phyloP scores from a whole-genome alignment of 2,888 invertebrate species.

The Athalia cordata region DNA sequence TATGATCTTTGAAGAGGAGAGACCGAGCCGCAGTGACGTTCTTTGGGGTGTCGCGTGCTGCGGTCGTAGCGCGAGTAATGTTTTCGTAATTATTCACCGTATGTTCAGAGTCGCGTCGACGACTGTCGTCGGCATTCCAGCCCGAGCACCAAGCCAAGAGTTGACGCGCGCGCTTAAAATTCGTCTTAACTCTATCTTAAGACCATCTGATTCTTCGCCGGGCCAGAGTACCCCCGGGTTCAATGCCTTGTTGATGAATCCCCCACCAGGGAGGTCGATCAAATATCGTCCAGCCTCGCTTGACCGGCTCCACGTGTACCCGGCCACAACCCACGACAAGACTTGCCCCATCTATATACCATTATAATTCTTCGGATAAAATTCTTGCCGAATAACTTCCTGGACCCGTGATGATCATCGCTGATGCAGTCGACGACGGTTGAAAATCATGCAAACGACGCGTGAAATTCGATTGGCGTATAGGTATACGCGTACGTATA shows the following conservation, averaged over 20 bases:
- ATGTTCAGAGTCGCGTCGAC: conserved; percentile 22
- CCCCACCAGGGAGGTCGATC: conserved; percentile 40
- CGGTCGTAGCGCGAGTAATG: neutral
- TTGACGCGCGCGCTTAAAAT: conserved; percentile 43
- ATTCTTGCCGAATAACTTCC: conserved; percentile 57
- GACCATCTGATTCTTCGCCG: conserved; percentile 59
- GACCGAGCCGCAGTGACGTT: neutral
- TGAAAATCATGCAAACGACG: conserved; percentile 49
- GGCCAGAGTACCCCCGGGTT: conserved; percentile 62
- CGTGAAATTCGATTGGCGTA: neutral
- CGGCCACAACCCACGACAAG: conserved; percentile 18
- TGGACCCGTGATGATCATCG: conserved; percentile 55
- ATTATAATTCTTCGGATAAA: conserved; percentile 20
- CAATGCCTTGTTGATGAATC: conserved; percentile 64
- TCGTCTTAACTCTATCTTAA: conserved; percentile 45
- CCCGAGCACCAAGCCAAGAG: conserved; percentile 31
- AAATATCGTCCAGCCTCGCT: conserved; percentile 42
- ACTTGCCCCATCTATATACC: conserved; percentile 3
- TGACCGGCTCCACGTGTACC: conserved; percentile 34
- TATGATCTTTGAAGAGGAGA: neutral
- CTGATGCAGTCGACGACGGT: conserved; percentile 47
- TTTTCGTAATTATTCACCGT: conserved; percentile 44
- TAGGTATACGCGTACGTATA: no score
- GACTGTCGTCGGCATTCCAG: conserved; percentile 43
- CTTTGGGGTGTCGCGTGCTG: neutral